A percentile compares a stretch with the other conserved stretches of the same genome.
Conservation (phyloP, 2,888 invertebrate species). For the Drosophila atroscutellata region DNA sequence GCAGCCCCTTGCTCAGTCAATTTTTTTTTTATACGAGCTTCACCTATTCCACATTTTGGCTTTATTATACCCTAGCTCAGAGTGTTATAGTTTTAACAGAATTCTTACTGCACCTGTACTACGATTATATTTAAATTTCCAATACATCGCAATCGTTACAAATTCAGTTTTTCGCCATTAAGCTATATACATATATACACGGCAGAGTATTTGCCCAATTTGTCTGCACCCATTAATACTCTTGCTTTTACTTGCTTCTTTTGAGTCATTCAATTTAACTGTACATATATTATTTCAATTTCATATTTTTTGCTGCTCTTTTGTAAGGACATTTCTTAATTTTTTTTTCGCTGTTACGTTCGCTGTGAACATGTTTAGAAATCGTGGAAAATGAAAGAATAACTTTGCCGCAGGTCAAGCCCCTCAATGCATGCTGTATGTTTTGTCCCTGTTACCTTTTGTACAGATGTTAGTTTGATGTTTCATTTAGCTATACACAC, state of each 20-base stretch:
- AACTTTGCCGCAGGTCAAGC: slow-evolving; percentile 82
- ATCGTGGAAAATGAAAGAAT: slow-evolving; percentile 83
- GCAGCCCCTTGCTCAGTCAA: background rate
- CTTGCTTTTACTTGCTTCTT: slow-evolving; percentile 16
- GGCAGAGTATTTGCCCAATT: background rate
- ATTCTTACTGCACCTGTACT: background rate
- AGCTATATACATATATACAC: too few relatives aligned
- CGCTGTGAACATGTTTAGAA: slow-evolving; percentile 73
- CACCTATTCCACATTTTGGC: slow-evolving; percentile 59
- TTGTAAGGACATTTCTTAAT: slow-evolving; percentile 11
- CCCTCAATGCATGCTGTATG: slow-evolving; percentile 46
- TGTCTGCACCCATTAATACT: slow-evolving; percentile 5
- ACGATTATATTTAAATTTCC: background rate
- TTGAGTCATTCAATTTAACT: slow-evolving; percentile 15
- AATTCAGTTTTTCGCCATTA: background rate
- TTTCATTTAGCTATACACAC: slow-evolving; percentile 32
- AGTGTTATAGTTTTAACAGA: background rate
- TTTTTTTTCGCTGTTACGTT: slow-evolving; percentile 27
- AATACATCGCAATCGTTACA: background rate
- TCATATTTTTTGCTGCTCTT: slow-evolving; percentile 28
- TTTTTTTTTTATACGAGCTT: slow-evolving; percentile 5
- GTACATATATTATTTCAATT: slow-evolving; percentile 34
- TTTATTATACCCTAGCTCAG: slow-evolving; percentile 35
- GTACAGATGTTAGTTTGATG: slow-evolving; percentile 40
- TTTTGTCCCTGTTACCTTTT: slow-evolving; percentile 50